A percentile compares a stretch with the other conserved stretches of the same genome.
Conservation (phyloP, 2,888 invertebrate genomes). For the Caenorhabditis sp. region DNA sequence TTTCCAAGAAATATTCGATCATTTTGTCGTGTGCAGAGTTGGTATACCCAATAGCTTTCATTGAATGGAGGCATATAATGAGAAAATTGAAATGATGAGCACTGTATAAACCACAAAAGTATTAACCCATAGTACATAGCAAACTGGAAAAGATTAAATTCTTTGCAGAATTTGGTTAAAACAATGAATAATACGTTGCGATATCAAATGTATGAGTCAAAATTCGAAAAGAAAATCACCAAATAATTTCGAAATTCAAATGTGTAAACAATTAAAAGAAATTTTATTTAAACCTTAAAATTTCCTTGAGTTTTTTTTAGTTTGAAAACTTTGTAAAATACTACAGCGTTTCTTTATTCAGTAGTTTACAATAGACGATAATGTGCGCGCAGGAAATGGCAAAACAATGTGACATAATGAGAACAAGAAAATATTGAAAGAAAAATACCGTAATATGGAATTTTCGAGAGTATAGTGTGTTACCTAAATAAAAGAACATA, state of each 20-base stretch:
- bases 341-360: too few species aligned
- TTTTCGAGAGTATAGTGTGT: too few species aligned
- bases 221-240: background rate
- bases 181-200: background rate
- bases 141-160: conserved; percentile 23
- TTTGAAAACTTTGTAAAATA: too few species aligned
- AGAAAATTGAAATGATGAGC: conserved; percentile 52
- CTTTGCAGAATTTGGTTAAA: background rate
- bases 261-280: background rate
- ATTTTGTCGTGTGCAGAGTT: conserved; percentile 70
- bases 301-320: too few species aligned
- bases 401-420: conserved; percentile 53
- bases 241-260: background rate
- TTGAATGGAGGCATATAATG: conserved; percentile 71
- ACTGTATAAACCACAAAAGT: conserved; percentile 23
- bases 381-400: conserved; percentile 40
- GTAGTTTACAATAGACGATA: too few species aligned
- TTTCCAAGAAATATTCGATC: conserved; percentile 56
- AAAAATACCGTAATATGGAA: too few species aligned
- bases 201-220: too few species aligned
- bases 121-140: conserved; percentile 62
- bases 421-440: conserved; percentile 2
- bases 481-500: too few species aligned
- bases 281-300: background rate
- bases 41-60: conserved; percentile 62